Evolutionary conservation across 2,888 invertebrate species (phyloP).

Genomic region (Elysia crispata): DNA sequence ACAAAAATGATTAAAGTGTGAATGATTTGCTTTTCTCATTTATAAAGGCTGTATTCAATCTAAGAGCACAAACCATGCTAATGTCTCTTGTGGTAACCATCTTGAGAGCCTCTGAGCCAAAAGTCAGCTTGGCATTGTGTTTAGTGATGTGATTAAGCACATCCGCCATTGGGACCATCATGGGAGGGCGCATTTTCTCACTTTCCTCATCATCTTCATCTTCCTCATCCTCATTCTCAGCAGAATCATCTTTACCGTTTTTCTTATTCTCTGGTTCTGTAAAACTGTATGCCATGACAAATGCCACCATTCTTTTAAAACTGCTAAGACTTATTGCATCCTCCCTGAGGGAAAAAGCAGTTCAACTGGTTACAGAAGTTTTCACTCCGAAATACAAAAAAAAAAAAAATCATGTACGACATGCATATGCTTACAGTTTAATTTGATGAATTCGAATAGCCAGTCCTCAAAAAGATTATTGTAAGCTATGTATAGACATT

Average conservation of each 20-base stretch:
- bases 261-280: constrained; percentile 69
- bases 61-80: constrained; percentile 62
- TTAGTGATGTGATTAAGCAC: constrained; percentile 76
- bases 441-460: too few species aligned
- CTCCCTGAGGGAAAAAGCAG: constrained; percentile 47
- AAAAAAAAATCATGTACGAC: too few species aligned
- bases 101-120: constrained; percentile 70
- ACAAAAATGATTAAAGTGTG: too few species aligned
- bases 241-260: constrained; percentile 56
- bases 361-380: neutral
- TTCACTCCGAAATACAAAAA: neutral
- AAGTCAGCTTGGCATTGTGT: constrained; percentile 75
- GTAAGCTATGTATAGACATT: too few species aligned
- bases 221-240: constrained; percentile 39
- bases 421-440: too few species aligned
- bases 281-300: constrained; percentile 78
- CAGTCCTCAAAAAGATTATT: too few species aligned
- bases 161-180: constrained; percentile 78
- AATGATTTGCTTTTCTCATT: too few species aligned
- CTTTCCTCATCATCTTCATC: constrained; percentile 63
- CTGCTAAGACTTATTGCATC: constrained; percentile 64
- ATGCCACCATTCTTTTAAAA: constrained; percentile 77
- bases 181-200: constrained; percentile 63
- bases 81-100: constrained; percentile 73
- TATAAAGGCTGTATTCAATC: too few species aligned